A percentile compares a stretch with the other conserved stretches of the same genome.
Evolutionary conservation across 2,888 invertebrate species (phyloP).

Genomic region (Holacanthella duospinosa): DNA sequence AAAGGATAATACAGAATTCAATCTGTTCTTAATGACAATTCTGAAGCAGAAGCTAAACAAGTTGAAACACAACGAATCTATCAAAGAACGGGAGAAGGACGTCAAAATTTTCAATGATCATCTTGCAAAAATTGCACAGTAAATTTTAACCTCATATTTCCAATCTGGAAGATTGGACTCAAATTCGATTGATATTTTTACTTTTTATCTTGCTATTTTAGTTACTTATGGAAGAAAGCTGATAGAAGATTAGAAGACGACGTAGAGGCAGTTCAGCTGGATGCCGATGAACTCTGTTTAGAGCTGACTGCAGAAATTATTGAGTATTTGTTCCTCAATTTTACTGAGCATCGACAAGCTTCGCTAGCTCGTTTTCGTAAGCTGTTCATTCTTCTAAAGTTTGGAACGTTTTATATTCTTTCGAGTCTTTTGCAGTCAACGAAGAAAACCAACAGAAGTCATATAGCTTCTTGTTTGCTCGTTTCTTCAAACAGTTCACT

Average conservation of each 20-base stretch:
- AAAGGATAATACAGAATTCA: too few species aligned
- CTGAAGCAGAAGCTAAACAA: conserved; percentile 20
- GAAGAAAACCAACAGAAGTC: too few species aligned
- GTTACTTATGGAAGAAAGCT: not conserved
- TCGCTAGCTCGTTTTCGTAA: conserved; percentile 12
- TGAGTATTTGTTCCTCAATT: not conserved
- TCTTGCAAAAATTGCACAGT: not conserved
- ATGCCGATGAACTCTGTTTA: conserved; percentile 13
- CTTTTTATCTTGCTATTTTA: too few species aligned
- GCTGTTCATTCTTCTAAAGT: not conserved
- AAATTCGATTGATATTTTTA: too few species aligned
- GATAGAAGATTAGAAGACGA: not conserved
- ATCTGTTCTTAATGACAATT: conserved; percentile 18
- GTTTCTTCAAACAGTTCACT: not conserved
- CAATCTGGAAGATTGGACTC: too few species aligned
- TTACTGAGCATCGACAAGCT: not conserved
- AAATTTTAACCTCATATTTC: not conserved
- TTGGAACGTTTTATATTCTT: too few species aligned
- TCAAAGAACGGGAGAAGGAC: conserved; percentile 18
- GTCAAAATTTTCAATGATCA: not conserved
- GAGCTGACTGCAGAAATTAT: conserved; percentile 15
- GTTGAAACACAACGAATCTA: conserved; percentile 17
- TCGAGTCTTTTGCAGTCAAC: too few species aligned
- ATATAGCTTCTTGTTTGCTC: not conserved
- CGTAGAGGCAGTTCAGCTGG: not conserved